phyloP scores from a whole-genome alignment of 2,888 invertebrate species.

The Zootermopsis nevadensis region DNA sequence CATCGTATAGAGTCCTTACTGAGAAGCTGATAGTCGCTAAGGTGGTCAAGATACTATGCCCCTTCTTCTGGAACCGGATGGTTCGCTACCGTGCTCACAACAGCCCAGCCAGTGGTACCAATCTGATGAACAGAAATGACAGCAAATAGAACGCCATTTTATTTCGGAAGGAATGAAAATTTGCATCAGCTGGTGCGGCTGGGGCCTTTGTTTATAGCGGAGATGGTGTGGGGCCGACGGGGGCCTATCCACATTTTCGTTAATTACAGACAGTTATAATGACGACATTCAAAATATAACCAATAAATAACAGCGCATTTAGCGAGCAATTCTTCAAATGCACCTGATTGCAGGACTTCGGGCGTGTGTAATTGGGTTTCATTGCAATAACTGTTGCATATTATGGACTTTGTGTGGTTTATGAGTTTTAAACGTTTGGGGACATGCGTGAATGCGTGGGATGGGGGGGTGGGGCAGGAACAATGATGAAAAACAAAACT shows the following conservation, averaged over 20 bases:
- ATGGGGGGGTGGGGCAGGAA: slow-evolving; percentile 1
- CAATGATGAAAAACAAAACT: slow-evolving; percentile 25
- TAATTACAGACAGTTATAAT: slow-evolving; percentile 37
- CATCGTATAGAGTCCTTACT: no score
- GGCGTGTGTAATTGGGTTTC: slow-evolving; percentile 42
- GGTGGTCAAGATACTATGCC: no score
- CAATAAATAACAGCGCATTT: slow-evolving; percentile 48
- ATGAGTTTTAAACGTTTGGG: slow-evolving; percentile 47
- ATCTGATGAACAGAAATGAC: no score
- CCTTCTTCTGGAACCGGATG: no score
- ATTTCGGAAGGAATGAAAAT: not conserved
- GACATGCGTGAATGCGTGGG: slow-evolving; percentile 31
- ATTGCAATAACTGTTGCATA: slow-evolving; percentile 42
- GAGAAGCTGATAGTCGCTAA: no score
- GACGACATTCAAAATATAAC: slow-evolving; percentile 41
- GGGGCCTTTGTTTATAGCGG: slow-evolving; percentile 14
- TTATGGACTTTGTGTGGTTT: slow-evolving; percentile 45
- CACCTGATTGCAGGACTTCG: slow-evolving; percentile 20
- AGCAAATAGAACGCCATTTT: not conserved
- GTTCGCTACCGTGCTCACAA: no score
- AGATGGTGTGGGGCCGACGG: not conserved
- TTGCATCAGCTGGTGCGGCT: not conserved
- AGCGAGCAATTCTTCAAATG: slow-evolving; percentile 49
- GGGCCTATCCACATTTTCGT: slow-evolving; percentile 14
- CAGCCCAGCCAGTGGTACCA: no score